These are phyloP conservation scores for Bos indicus DNA, from an alignment of 2,113 vertebrate species.

Conservation along the genomic window DNA sequence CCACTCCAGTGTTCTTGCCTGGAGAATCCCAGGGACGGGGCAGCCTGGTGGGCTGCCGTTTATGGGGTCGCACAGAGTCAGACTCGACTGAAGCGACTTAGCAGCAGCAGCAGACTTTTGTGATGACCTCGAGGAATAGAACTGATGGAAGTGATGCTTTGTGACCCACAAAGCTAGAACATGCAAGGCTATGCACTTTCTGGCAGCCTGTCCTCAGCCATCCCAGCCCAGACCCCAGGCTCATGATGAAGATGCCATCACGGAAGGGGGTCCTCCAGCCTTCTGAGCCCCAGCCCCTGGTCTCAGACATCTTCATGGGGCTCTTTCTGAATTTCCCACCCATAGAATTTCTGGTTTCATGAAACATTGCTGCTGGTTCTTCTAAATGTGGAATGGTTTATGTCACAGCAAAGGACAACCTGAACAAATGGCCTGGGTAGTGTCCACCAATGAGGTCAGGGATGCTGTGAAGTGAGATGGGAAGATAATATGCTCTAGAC, in stretches of 20 bases:
- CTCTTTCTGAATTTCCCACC: not conserved
- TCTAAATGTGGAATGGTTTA: rapidly evolving
- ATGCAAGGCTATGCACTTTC: not conserved
- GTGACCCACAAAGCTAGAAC: not conserved
- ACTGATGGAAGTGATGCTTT: not conserved
- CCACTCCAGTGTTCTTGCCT: too few species aligned
- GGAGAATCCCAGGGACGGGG: too few species aligned
- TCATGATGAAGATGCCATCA: rapidly evolving
- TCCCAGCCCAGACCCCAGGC: rapidly evolving
- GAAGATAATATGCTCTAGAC: not conserved
- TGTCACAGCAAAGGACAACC: rapidly evolving
- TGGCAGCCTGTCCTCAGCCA: not conserved
- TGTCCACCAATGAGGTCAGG: rapidly evolving
- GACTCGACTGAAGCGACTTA: too few species aligned
- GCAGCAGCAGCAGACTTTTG: not conserved
- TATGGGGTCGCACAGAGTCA: too few species aligned
- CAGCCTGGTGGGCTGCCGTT: too few species aligned
- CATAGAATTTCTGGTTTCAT: too few species aligned
- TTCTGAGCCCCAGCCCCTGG: not conserved
- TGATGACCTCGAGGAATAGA: rapidly evolving
- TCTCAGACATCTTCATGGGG: not conserved
- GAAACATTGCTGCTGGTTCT: not conserved
- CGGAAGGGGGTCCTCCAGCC: rapidly evolving
- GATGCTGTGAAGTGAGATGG: not conserved
- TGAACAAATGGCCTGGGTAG: rapidly evolving